These are phyloP conservation scores for Ptychoptera contaminata DNA, from an alignment of 2,888 invertebrate genomes.

Conservation along the genomic window DNA sequence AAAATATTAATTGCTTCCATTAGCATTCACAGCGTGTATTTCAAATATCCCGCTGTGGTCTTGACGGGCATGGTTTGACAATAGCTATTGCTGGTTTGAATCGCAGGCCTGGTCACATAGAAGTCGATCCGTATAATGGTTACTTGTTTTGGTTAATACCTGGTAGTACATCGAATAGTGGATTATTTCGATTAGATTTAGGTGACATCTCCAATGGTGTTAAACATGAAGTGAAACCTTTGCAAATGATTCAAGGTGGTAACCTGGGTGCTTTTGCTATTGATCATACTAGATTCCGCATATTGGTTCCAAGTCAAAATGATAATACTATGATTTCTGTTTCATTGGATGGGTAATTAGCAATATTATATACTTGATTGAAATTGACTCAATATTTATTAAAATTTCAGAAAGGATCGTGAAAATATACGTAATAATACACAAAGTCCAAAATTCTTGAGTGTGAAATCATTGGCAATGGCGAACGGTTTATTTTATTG, in stretches of 20 bases:
- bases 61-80: conserved; percentile 54
- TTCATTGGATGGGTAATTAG: conserved; percentile 58
- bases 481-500: conserved; percentile 70
- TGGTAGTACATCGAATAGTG: conserved; percentile 37
- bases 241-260: conserved; percentile 45
- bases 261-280: conserved; percentile 69
- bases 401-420: conserved; percentile 38
- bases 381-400: conserved; percentile 24
- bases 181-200: conserved; percentile 61
- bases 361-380: conserved; percentile 7
- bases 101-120: conserved; percentile 58
- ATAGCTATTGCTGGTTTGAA: conserved; percentile 55
- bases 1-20: conserved; percentile 12
- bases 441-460: conserved; percentile 55
- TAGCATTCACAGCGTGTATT: conserved; percentile 31
- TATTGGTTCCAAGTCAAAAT: conserved; percentile 57
- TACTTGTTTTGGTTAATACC: conserved; percentile 66
- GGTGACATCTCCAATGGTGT: conserved; percentile 61
- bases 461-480: conserved; percentile 58
- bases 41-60: conserved; percentile 61
- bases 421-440: conserved; percentile 58
- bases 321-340: conserved; percentile 66
- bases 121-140: conserved; percentile 87
- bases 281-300: conserved; percentile 64
- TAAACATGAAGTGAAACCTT: conserved; percentile 48